These are phyloP conservation scores for Choloepus hoffmanni DNA, from an alignment of 2,113 vertebrate genomes.

Conservation along the genomic window DNA sequence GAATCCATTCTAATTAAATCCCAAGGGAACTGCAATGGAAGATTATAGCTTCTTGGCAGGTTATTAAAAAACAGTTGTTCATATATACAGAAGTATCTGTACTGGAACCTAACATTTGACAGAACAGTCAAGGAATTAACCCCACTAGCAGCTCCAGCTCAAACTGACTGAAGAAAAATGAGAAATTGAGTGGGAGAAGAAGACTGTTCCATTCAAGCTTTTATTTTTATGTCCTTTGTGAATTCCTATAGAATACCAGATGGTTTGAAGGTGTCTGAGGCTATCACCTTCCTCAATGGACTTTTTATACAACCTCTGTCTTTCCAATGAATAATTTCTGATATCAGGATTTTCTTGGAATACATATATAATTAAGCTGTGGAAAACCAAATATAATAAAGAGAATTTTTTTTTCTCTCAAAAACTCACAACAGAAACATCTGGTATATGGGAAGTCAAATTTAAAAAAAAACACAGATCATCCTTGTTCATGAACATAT, in stretches of 20 bases:
- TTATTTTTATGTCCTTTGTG: slow-evolving; percentile 1
- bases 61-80: slow-evolving; percentile 94
- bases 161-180: neutral
- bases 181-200: neutral
- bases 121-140: slow-evolving; percentile 87
- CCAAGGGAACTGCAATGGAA: slow-evolving; percentile 86
- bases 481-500: neutral
- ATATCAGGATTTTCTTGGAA: slow-evolving; percentile 21
- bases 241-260: slow-evolving; percentile 51
- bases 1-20: slow-evolving; percentile 92
- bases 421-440: neutral
- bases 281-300: slow-evolving; percentile 54
- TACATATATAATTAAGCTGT: neutral
- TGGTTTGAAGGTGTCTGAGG: slow-evolving; percentile 62
- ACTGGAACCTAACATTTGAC: slow-evolving; percentile 86
- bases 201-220: neutral
- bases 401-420: neutral
- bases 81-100: slow-evolving; percentile 90
- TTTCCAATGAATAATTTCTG: neutral
- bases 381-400: neutral
- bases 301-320: neutral
- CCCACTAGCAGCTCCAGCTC: slow-evolving; percentile 80
- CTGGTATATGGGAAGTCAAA: neutral
- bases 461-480: neutral
- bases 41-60: slow-evolving; percentile 91